phyloP scores from a whole-genome alignment of 2,113 vertebrate genomes.

The Dryoscopus gambensis region DNA sequence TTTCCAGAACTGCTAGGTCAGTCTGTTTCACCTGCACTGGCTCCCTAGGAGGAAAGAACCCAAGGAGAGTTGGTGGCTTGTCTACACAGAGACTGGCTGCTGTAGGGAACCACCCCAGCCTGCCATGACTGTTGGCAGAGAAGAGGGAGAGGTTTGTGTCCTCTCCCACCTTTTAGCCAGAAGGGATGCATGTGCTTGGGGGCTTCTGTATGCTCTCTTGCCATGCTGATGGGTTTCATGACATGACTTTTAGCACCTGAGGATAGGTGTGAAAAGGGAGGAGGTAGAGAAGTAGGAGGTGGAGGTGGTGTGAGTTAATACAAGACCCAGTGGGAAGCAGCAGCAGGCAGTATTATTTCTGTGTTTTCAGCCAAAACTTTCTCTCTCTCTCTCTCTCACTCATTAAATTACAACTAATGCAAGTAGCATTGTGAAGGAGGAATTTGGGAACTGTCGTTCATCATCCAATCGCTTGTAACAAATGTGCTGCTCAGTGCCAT shows the following conservation, averaged over 20 bases:
- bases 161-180: neutral
- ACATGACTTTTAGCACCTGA: constrained; percentile 46
- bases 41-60: neutral
- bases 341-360: constrained; percentile 43
- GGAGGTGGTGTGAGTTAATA: constrained; percentile 43
- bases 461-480: constrained; percentile 41
- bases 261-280: constrained; percentile 26
- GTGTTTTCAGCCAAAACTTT: constrained; percentile 51
- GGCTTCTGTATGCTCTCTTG: neutral
- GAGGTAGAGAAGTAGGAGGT: neutral
- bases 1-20: neutral
- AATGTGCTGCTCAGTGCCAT: constrained; percentile 50
- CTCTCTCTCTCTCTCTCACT: neutral
- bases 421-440: constrained; percentile 61
- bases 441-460: constrained; percentile 61
- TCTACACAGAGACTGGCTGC: neutral
- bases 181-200: neutral
- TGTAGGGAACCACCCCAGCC: neutral
- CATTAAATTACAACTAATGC: constrained; percentile 62
- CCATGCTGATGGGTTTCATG: constrained; percentile 1
- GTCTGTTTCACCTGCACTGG: neutral
- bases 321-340: constrained; percentile 50
- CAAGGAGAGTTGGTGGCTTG: neutral
- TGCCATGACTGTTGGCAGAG: neutral
- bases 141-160: neutral